phyloP scores from a whole-genome alignment of 2,797 vertebrate species.

The Hemibagrus guttatus region DNA sequence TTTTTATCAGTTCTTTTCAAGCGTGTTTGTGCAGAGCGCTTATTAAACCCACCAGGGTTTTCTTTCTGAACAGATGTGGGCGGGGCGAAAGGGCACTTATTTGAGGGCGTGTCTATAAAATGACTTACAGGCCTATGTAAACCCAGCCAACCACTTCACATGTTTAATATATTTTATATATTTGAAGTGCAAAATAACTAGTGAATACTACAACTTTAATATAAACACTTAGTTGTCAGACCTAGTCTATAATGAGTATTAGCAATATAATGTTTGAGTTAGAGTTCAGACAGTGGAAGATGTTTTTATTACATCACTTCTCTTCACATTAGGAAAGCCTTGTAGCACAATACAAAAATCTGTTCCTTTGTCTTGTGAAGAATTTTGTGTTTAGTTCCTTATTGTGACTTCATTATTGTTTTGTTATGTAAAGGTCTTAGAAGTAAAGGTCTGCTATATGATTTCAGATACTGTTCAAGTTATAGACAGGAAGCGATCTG shows the following conservation, averaged over 20 bases:
- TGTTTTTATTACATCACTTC: not conserved
- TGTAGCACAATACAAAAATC: not conserved
- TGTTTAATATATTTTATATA: no score
- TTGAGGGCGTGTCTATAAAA: not conserved
- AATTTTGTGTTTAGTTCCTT: not conserved
- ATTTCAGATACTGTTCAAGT: not conserved
- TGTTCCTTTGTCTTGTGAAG: not conserved
- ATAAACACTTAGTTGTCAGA: not conserved
- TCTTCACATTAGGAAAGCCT: not conserved
- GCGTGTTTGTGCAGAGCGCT: no score
- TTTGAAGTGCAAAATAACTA: no score
- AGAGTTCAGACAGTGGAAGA: not conserved
- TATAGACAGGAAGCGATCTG: slow-evolving; percentile 2
- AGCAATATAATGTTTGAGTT: not conserved
- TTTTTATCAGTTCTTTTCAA: not conserved
- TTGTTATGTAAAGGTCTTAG: no score
- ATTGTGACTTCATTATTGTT: not conserved
- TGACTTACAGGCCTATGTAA: not conserved
- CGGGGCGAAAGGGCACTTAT: not conserved
- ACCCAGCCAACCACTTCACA: not conserved
- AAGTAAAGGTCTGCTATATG: not conserved
- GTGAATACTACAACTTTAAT: not conserved
- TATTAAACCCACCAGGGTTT: not conserved
- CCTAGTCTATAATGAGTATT: not conserved
- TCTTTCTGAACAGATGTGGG: not conserved